Evolutionary conservation across 2,797 vertebrate species (phyloP).

Genomic region (Enteromius argenteus): DNA sequence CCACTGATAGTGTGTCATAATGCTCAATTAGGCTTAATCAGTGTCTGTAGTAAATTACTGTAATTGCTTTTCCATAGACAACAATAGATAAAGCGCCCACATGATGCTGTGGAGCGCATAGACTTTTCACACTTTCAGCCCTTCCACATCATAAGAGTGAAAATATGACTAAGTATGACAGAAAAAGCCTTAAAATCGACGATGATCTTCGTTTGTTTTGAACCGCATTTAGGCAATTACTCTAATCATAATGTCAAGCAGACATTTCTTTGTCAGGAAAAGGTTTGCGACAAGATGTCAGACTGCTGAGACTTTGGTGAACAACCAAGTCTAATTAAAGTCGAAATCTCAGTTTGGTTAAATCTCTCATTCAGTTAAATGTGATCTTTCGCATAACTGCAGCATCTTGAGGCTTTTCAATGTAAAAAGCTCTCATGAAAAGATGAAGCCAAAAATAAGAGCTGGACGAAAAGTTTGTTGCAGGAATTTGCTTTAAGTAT

Average conservation of each 20-base stretch:
- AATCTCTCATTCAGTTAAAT: neutral
- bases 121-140: neutral
- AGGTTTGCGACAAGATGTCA: neutral
- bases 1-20: conserved; percentile 28
- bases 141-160: neutral
- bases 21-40: conserved; percentile 40
- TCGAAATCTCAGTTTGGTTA: neutral
- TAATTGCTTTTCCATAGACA: conserved; percentile 26
- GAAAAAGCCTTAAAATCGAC: neutral
- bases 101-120: neutral
- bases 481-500: neutral
- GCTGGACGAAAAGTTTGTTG: neutral
- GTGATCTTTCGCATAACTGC: neutral
- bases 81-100: conserved; percentile 19
- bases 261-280: neutral
- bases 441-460: neutral
- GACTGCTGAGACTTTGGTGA: neutral
- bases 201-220: neutral
- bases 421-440: neutral
- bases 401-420: neutral
- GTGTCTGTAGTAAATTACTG: conserved; percentile 37
- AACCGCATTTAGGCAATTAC: neutral
- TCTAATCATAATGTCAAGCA: neutral
- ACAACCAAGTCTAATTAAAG: neutral
- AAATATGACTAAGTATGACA: neutral